A percentile compares a stretch with the other conserved stretches of the same genome.
These are phyloP conservation scores for Catalaphyllia jardinei DNA, from an alignment of 64 coral and sea anemone genomes.

Conservation along the genomic window DNA sequence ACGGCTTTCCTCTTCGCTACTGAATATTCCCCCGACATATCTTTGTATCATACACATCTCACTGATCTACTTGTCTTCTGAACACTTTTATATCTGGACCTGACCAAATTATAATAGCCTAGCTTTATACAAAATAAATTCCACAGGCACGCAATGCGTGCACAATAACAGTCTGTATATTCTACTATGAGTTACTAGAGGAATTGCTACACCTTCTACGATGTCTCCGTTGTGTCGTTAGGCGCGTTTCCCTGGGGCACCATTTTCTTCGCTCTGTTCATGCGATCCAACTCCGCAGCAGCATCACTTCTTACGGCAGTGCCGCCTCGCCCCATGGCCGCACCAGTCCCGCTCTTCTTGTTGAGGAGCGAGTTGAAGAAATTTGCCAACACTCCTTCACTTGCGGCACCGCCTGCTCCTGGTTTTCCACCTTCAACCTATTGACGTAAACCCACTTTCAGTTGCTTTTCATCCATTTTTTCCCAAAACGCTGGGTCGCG, in stretches of 20 bases:
- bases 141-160: neutral
- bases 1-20: neutral
- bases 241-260: constrained; percentile 37
- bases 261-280: constrained; percentile 94
- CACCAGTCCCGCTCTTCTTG: constrained; percentile 78
- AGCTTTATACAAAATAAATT: constrained; percentile 53
- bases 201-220: constrained; percentile 23
- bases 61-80: neutral
- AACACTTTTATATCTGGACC: neutral
- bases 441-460: neutral
- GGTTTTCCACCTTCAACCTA: constrained; percentile 48
- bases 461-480: too few relatives aligned
- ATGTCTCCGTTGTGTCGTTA: constrained; percentile 28
- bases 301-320: constrained; percentile 88
- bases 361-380: constrained; percentile 98
- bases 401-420: constrained; percentile 51
- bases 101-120: constrained; percentile 48
- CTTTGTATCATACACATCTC: neutral
- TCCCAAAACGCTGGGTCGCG: too few relatives aligned
- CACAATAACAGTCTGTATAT: neutral
- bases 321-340: constrained; percentile 39
- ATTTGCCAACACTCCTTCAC: constrained; percentile 97
- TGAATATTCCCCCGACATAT: neutral
- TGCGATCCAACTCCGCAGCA: constrained; percentile 90
- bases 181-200: neutral